phyloP scores from a whole-genome alignment of 2,888 invertebrate species.

The Macrosoma leucophasiata region DNA sequence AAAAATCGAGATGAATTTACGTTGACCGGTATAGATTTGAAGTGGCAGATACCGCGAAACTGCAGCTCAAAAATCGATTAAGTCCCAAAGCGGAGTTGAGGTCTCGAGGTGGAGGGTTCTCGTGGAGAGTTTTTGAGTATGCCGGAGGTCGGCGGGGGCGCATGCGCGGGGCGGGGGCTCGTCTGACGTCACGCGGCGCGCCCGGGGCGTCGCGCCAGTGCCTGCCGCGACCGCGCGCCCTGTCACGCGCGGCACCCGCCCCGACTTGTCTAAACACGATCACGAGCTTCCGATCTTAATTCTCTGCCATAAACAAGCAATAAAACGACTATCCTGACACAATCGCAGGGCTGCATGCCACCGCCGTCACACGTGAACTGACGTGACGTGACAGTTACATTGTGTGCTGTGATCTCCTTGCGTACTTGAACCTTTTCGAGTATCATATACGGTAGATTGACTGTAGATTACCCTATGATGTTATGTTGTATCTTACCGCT shows the following conservation, averaged over 20 bases:
- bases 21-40: background rate
- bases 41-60: conserved; percentile 18
- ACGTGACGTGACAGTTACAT: conserved; percentile 29
- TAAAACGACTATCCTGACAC: conserved; percentile 16
- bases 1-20: no score
- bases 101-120: conserved; percentile 70
- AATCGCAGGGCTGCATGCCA: conserved; percentile 23
- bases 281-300: conserved; percentile 64
- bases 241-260: conserved; percentile 64
- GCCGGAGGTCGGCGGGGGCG: conserved; percentile 41
- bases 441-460: conserved; percentile 29
- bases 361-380: conserved; percentile 32
- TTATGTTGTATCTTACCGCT: no score
- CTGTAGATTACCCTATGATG: conserved; percentile 23
- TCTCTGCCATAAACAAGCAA: conserved; percentile 45
- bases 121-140: conserved; percentile 61
- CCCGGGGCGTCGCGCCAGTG: conserved; percentile 66
- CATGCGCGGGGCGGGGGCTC: conserved; percentile 61
- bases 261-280: conserved; percentile 47
- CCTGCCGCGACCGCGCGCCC: conserved; percentile 65
- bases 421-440: conserved; percentile 34
- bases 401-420: conserved; percentile 26
- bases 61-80: conserved; percentile 74
- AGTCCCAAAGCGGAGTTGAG: conserved; percentile 67
- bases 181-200: conserved; percentile 66